Evolutionary conservation across 2,888 invertebrate genomes (phyloP).

Genomic region (Polia nebulosa): DNA sequence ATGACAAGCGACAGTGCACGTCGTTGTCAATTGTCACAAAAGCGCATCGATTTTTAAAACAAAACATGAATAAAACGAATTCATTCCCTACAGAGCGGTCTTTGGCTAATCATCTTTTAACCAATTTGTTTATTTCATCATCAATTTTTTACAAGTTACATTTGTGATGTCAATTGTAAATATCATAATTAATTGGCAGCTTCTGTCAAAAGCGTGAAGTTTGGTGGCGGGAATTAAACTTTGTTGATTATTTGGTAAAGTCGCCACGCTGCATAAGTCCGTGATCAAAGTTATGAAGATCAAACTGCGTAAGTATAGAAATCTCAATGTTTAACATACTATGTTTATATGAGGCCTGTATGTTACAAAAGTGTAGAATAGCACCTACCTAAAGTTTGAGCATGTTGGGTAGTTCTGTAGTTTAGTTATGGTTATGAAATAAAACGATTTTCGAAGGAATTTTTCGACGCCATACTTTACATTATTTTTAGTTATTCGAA

Average conservation of each 20-base stretch:
- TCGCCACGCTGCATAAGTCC: constrained; percentile 88
- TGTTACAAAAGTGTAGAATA: background rate
- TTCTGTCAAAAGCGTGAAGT: constrained; percentile 78
- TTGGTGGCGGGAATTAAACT: constrained; percentile 78
- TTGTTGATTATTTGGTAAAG: constrained; percentile 76
- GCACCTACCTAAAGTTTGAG: background rate
- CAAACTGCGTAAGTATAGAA: constrained; percentile 86
- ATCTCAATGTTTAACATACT: constrained; percentile 4
- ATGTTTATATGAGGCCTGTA: background rate
- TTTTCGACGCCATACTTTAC: too few species aligned
- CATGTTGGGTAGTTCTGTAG: background rate
- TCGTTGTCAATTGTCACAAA: constrained; percentile 87
- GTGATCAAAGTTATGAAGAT: constrained; percentile 91
- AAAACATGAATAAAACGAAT: constrained; percentile 73
- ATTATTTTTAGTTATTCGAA: too few species aligned
- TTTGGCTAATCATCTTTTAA: constrained; percentile 68
- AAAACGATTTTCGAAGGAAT: background rate
- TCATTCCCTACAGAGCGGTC: constrained; percentile 75
- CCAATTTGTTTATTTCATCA: constrained; percentile 60
- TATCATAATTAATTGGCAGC: constrained; percentile 72
- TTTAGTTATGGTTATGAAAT: background rate
- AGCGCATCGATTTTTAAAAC: constrained; percentile 85
- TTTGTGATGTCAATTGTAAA: constrained; percentile 71
- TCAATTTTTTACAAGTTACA: constrained; percentile 59
- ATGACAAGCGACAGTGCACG: constrained; percentile 84